Evolutionary conservation across 2,113 vertebrate species (phyloP).

Genomic region (Cyanoliseus patagonus): DNA sequence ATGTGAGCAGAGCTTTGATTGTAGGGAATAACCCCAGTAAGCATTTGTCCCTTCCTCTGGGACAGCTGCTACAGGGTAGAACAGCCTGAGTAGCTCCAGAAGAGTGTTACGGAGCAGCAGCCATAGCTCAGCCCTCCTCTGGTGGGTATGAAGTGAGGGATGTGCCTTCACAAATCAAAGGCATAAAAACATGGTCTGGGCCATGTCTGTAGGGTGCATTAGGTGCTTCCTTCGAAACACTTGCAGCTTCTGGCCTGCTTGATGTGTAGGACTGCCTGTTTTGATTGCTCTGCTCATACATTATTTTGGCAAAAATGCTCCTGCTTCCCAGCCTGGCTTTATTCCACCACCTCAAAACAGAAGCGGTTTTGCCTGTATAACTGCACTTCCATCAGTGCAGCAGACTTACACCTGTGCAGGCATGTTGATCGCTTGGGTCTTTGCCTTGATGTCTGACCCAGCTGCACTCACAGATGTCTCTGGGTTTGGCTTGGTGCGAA

Average conservation of each 20-base stretch:
- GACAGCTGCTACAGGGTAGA: neutral
- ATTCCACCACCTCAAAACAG: neutral
- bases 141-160: neutral
- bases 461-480: neutral
- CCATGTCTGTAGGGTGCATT: rapidly evolving
- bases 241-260: neutral
- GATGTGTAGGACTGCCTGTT: neutral
- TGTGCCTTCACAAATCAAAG: neutral
- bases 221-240: neutral
- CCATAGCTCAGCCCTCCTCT: neutral
- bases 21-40: neutral
- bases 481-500: neutral
- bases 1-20: neutral
- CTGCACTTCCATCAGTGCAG: neutral
- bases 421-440: neutral
- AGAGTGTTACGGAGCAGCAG: neutral
- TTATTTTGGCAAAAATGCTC: neutral
- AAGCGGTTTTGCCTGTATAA: slow-evolving; percentile 48
- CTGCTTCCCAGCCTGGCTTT: neutral
- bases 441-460: neutral
- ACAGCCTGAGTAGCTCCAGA: neutral
- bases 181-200: neutral
- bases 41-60: neutral
- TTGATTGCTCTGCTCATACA: neutral
- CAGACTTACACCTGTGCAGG: neutral